These are phyloP conservation scores for Cephalotes varians DNA, from an alignment of 2,888 invertebrate species.

Conservation along the genomic window DNA sequence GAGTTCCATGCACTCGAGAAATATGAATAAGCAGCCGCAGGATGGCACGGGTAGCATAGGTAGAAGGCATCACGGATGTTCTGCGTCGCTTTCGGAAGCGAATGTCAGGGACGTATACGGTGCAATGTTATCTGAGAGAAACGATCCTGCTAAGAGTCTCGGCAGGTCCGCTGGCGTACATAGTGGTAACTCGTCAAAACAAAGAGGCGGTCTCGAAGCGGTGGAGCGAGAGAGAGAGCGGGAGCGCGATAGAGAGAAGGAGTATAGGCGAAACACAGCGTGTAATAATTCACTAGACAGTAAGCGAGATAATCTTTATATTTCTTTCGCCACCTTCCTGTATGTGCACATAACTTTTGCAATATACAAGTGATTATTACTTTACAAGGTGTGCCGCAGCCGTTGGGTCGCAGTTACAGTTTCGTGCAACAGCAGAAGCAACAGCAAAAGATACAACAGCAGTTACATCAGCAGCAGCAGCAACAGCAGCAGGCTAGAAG, in stretches of 20 bases:
- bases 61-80: slow-evolving; percentile 81
- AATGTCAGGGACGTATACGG: slow-evolving; percentile 81
- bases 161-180: slow-evolving; percentile 80
- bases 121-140: slow-evolving; percentile 79
- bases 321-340: slow-evolving; percentile 37
- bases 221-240: slow-evolving; percentile 86
- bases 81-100: slow-evolving; percentile 82
- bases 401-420: slow-evolving; percentile 88
- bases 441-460: slow-evolving; percentile 82
- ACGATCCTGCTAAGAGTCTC: slow-evolving; percentile 84
- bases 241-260: slow-evolving; percentile 80
- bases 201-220: slow-evolving; percentile 87
- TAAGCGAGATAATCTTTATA: slow-evolving; percentile 66
- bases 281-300: slow-evolving; percentile 83
- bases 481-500: slow-evolving; percentile 79
- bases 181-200: slow-evolving; percentile 83
- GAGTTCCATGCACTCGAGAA: slow-evolving; percentile 79
- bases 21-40: slow-evolving; percentile 76
- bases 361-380: slow-evolving; percentile 7
- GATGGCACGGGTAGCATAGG: slow-evolving; percentile 80
- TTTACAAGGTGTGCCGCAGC: slow-evolving; percentile 84
- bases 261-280: slow-evolving; percentile 85
- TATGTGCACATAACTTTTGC: not conserved
- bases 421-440: slow-evolving; percentile 86
- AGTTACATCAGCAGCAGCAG: slow-evolving; percentile 68